Conservation (phyloP, 1,140 invertebrate genomes). For the Drosophila tristis region DNA sequence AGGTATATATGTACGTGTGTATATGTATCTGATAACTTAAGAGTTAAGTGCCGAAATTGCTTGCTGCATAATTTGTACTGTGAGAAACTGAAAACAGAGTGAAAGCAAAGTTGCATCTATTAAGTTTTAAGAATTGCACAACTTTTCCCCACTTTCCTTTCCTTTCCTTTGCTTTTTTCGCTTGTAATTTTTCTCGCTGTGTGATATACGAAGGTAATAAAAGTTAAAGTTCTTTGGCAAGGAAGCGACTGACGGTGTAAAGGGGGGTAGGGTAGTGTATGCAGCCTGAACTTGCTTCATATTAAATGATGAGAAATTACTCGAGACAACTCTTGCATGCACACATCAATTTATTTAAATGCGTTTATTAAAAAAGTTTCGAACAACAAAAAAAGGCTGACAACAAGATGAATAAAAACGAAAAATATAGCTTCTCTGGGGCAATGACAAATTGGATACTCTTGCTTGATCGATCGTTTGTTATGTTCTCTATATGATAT, state of each 20-base stretch:
- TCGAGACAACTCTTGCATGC: slow-evolving; percentile 31
- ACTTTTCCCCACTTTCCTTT: slow-evolving; percentile 22
- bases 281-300: slow-evolving; percentile 54
- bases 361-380: slow-evolving; percentile 79
- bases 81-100: background rate
- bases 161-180: slow-evolving; percentile 3
- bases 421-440: background rate
- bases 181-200: slow-evolving; percentile 40
- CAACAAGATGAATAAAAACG: slow-evolving; percentile 31
- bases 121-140: slow-evolving; percentile 48
- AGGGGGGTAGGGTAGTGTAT: too few relatives aligned
- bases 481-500: too few relatives aligned
- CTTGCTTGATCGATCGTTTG: background rate
- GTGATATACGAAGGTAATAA: slow-evolving; percentile 73
- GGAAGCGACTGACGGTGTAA: slow-evolving; percentile 20
- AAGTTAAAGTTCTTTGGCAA: slow-evolving; percentile 67
- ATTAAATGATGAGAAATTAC: slow-evolving; percentile 59
- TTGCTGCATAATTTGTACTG: slow-evolving; percentile 1
- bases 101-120: slow-evolving; percentile 43
- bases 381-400: slow-evolving; percentile 55
- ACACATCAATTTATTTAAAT: slow-evolving; percentile 78
- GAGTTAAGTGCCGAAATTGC: slow-evolving; percentile 29
- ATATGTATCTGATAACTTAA: slow-evolving; percentile 24
- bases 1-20: background rate
- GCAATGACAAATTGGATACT: too few relatives aligned